Conservation (phyloP, 2,113 vertebrate species). For the Anolis carolinensis region DNA sequence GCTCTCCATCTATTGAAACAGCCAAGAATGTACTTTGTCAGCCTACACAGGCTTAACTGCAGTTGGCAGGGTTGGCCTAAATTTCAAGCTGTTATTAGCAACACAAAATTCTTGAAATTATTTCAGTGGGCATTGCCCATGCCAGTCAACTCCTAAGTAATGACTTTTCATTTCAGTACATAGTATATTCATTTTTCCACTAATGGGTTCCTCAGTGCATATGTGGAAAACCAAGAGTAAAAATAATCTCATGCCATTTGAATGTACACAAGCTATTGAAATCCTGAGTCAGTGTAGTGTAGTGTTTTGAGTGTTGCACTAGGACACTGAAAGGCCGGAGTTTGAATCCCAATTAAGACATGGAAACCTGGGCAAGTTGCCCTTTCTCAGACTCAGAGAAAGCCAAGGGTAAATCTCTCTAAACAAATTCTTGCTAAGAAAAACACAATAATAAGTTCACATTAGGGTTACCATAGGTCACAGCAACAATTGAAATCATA, state of each 20-base stretch:
- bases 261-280: too few species aligned
- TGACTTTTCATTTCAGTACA: constrained; percentile 45
- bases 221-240: neutral
- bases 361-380: too few species aligned
- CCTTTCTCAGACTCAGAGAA: too few species aligned
- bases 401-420: too few species aligned
- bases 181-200: constrained; percentile 41
- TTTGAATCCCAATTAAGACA: too few species aligned
- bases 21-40: constrained; percentile 60
- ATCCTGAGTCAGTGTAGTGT: too few species aligned
- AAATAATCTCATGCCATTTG: too few species aligned
- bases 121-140: constrained; percentile 48
- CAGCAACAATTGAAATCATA: neutral
- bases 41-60: constrained; percentile 60
- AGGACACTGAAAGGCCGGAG: too few species aligned
- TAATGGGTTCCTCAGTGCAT: neutral
- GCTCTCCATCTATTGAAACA: constrained; percentile 48
- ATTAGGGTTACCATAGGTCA: neutral
- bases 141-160: constrained; percentile 37
- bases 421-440: neutral
- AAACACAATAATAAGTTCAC: neutral
- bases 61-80: constrained; percentile 63
- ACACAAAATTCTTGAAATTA: constrained; percentile 65
- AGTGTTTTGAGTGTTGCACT: too few species aligned
- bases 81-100: constrained; percentile 64